Conservation (phyloP, 2,888 invertebrate genomes). For the Orthosia incerta region DNA sequence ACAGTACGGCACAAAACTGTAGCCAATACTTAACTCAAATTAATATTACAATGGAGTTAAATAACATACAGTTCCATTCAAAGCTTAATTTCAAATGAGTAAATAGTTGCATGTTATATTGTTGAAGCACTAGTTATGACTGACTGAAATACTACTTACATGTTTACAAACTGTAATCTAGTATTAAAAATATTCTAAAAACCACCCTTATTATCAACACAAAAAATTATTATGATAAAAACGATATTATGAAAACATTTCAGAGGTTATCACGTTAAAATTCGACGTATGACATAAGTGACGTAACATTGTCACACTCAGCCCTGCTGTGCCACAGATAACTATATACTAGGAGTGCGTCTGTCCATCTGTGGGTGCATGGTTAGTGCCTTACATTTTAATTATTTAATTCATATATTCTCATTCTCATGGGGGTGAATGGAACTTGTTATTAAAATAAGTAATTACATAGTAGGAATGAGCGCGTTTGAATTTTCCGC, state of each 20-base stretch:
- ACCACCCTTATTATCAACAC: conserved; percentile 49
- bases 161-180: conserved; percentile 33
- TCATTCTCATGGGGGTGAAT: background rate
- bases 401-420: background rate
- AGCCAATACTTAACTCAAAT: conserved; percentile 24
- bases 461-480: too few relatives aligned
- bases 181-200: conserved; percentile 53
- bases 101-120: conserved; percentile 24
- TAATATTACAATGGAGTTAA: conserved; percentile 30
- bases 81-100: conserved; percentile 38
- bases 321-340: too few relatives aligned
- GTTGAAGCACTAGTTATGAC: conserved; percentile 1
- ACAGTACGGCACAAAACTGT: background rate
- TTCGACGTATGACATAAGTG: conserved; percentile 57
- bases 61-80: conserved; percentile 31
- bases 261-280: conserved; percentile 76
- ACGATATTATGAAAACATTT: conserved; percentile 71
- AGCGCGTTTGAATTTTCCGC: too few relatives aligned
- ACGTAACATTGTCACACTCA: conserved; percentile 54
- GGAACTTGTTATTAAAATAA: too few relatives aligned
- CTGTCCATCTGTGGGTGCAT: background rate
- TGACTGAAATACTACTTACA: conserved; percentile 55
- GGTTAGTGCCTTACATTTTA: conserved; percentile 18
- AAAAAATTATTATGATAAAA: conserved; percentile 58
- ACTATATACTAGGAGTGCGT: too few relatives aligned